A percentile compares a stretch with the other conserved stretches of the same genome.
Conservation (phyloP, 2,797 vertebrate species). For the Coluber constrictor region DNA sequence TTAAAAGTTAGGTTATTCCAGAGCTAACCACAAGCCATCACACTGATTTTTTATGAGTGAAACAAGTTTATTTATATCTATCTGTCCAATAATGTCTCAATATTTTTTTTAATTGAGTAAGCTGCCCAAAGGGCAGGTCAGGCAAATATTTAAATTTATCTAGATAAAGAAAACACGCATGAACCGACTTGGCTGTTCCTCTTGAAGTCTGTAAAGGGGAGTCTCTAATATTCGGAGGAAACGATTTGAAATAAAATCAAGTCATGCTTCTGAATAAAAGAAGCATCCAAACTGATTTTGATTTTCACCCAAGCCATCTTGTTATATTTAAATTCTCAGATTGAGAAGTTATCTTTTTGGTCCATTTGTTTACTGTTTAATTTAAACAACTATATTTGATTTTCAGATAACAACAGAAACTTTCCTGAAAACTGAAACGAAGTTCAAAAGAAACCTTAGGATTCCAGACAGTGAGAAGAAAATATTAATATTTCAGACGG, state of each 20-base stretch:
- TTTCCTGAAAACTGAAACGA: background rate
- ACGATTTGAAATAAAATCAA: background rate
- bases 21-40: background rate
- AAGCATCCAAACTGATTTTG: background rate
- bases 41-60: background rate
- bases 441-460: background rate
- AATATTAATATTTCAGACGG: background rate
- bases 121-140: background rate
- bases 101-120: background rate
- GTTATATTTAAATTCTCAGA: background rate
- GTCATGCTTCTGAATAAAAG: background rate
- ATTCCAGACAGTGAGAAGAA: background rate
- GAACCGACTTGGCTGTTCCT: background rate
- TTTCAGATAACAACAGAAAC: background rate
- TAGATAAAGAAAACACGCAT: background rate
- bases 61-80: background rate
- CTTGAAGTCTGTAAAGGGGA: background rate
- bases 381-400: background rate
- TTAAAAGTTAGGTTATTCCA: constrained; percentile 1
- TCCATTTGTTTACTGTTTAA: background rate
- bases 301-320: background rate
- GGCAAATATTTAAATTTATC: background rate
- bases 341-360: background rate
- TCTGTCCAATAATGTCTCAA: background rate
- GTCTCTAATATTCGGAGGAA: background rate